phyloP scores from a whole-genome alignment of 2,113 vertebrate genomes.

The Calypte anna region DNA sequence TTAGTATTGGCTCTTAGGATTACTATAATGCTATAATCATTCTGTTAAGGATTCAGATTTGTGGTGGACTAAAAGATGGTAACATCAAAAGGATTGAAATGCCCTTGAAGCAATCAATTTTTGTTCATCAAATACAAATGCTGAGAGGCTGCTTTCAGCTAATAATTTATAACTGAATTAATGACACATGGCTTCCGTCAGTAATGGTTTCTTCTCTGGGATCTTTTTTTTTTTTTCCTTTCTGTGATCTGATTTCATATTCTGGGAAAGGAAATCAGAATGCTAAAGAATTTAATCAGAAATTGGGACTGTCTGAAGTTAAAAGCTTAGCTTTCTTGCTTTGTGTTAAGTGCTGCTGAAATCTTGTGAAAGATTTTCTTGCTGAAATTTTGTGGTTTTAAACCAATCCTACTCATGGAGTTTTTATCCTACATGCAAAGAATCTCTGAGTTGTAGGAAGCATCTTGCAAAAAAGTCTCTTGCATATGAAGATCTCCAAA shows the following conservation, averaged over 20 bases:
- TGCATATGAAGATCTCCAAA: background rate
- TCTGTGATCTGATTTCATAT: conserved; percentile 78
- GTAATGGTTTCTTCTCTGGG: conserved; percentile 67
- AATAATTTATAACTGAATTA: conserved; percentile 86
- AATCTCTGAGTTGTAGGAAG: background rate
- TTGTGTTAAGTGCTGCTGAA: conserved; percentile 38
- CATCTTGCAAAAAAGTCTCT: background rate
- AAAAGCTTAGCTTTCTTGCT: conserved; percentile 53
- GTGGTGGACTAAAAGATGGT: conserved; percentile 80
- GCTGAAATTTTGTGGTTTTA: background rate
- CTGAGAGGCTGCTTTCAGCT: conserved; percentile 80
- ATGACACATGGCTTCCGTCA: conserved; percentile 79
- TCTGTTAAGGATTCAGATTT: conserved; percentile 87
- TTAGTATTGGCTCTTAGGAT: conserved; percentile 88
- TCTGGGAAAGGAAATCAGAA: conserved; percentile 72
- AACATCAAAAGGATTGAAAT: conserved; percentile 87
- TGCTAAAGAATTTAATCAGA: conserved; percentile 70
- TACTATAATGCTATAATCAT: conserved; percentile 91
- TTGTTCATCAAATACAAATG: conserved; percentile 86
- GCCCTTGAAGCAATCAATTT: conserved; percentile 87
- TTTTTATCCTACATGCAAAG: background rate
- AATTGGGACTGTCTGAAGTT: conserved; percentile 43
- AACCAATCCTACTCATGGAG: background rate
- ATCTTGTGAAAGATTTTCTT: background rate
- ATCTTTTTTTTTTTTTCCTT: conserved; percentile 44